These are phyloP conservation scores for Streblospio benedicti DNA, from an alignment of 1,140 invertebrate species.

Conservation along the genomic window DNA sequence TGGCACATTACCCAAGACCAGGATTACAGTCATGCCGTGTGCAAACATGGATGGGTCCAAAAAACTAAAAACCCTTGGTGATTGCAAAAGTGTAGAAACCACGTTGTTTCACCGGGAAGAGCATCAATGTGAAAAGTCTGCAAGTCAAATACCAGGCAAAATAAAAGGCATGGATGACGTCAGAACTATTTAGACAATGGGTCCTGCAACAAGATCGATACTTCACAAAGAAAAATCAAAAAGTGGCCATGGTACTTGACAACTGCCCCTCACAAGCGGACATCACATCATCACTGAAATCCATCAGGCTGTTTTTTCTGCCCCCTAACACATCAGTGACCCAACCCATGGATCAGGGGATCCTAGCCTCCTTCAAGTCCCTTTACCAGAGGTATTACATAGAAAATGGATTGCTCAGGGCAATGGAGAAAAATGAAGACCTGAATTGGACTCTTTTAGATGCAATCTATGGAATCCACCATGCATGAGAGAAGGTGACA, in stretches of 20 bases:
- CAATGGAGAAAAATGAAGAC: no score
- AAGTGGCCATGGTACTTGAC: slow-evolving; percentile 25
- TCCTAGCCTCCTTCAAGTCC: no score
- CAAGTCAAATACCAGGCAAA: slow-evolving; percentile 39
- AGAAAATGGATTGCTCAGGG: no score
- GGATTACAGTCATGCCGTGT: slow-evolving; percentile 22
- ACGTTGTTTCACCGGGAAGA: slow-evolving; percentile 48
- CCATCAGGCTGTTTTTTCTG: no score
- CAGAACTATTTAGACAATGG: slow-evolving; percentile 30
- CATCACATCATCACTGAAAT: no score
- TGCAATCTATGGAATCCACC: no score
- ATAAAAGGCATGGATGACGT: slow-evolving; percentile 50
- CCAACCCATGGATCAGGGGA: no score
- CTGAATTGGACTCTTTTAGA: no score
- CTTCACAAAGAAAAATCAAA: slow-evolving; percentile 18
- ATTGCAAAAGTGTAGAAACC: slow-evolving; percentile 48
- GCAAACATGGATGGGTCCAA: slow-evolving; percentile 23
- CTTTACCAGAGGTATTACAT: no score
- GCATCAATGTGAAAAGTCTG: slow-evolving; percentile 35
- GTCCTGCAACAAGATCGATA: slow-evolving; percentile 22
- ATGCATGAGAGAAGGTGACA: no score
- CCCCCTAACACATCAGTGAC: no score
- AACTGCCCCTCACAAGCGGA: slow-evolving; percentile 27
- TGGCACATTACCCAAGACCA: slow-evolving; percentile 23
- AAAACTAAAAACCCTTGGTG: slow-evolving; percentile 28